These are phyloP conservation scores for Caiman crocodilus DNA, from an alignment of 2,797 vertebrate genomes.

Conservation along the genomic window DNA sequence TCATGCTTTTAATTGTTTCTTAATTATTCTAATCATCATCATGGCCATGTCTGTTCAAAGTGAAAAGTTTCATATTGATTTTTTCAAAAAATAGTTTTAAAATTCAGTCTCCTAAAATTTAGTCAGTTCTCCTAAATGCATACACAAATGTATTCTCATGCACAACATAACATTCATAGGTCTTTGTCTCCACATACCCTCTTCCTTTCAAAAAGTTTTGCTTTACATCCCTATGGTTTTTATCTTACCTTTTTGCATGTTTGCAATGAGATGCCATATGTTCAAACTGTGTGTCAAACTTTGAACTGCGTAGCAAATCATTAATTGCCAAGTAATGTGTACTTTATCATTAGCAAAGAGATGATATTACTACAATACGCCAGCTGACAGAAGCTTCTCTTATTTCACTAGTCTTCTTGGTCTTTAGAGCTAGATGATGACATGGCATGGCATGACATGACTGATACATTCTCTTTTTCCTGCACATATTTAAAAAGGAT, in stretches of 20 bases:
- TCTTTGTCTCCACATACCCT: neutral
- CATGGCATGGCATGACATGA: constrained; percentile 40
- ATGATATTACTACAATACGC: neutral
- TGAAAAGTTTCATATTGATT: neutral
- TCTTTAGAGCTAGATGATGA: neutral
- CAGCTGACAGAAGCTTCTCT: constrained; percentile 8
- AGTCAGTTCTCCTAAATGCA: neutral
- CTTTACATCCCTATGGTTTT: neutral
- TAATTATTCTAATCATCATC: too few species aligned
- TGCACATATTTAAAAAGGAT: constrained; percentile 26
- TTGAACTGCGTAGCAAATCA: neutral
- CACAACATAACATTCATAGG: neutral
- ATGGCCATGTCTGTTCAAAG: too few species aligned
- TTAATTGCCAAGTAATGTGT: constrained; percentile 27
- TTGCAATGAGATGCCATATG: neutral
- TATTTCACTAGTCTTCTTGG: neutral
- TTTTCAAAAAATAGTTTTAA: neutral
- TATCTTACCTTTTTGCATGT: neutral
- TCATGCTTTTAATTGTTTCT: too few species aligned
- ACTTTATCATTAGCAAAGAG: neutral
- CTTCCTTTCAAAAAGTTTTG: neutral
- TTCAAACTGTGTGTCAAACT: neutral
- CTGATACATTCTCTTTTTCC: neutral
- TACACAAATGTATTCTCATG: neutral
- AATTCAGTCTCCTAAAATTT: too few species aligned